These are phyloP conservation scores for Agonopterix subpropinquella DNA, from an alignment of 2,888 invertebrate species.

Conservation along the genomic window DNA sequence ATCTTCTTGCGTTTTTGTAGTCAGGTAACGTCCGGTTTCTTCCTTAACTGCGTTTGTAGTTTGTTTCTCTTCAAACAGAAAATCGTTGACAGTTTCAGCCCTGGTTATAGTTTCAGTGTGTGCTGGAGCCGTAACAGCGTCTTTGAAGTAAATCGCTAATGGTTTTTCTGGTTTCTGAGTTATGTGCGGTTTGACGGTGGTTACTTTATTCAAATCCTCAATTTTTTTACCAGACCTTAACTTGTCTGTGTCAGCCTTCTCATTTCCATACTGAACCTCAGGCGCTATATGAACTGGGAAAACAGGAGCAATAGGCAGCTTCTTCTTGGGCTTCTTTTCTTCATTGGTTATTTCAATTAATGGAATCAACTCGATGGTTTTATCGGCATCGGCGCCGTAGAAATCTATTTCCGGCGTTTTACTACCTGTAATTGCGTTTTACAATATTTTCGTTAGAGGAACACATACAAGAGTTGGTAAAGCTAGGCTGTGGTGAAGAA, in stretches of 20 bases:
- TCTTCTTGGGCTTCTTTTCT: conserved; percentile 23
- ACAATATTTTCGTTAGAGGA: no score
- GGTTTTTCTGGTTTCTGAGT: conserved; percentile 67
- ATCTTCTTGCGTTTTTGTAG: conserved; percentile 8
- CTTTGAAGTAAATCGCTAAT: conserved; percentile 55
- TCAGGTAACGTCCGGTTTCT: conserved; percentile 10
- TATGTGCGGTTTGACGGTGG: conserved; percentile 62
- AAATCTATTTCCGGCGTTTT: conserved; percentile 68
- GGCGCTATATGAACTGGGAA: conserved; percentile 61
- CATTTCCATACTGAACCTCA: conserved; percentile 72
- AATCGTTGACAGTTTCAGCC: conserved; percentile 48
- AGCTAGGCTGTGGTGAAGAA: no score
- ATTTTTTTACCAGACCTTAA: conserved; percentile 45
- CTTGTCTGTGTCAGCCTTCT: conserved; percentile 55
- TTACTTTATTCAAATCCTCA: conserved; percentile 28
- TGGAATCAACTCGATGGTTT: conserved; percentile 31
- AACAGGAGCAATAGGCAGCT: conserved; percentile 49
- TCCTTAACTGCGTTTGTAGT: conserved; percentile 25
- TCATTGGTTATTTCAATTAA: conserved; percentile 32
- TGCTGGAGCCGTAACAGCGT: conserved; percentile 26
- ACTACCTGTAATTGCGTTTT: conserved; percentile 14
- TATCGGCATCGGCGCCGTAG: conserved; percentile 49
- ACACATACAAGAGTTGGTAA: no score
- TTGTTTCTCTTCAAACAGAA: conserved; percentile 39
- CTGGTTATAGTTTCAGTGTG: conserved; percentile 37